phyloP scores from a whole-genome alignment of 2,888 invertebrate species.

The Eilema sororculum region DNA sequence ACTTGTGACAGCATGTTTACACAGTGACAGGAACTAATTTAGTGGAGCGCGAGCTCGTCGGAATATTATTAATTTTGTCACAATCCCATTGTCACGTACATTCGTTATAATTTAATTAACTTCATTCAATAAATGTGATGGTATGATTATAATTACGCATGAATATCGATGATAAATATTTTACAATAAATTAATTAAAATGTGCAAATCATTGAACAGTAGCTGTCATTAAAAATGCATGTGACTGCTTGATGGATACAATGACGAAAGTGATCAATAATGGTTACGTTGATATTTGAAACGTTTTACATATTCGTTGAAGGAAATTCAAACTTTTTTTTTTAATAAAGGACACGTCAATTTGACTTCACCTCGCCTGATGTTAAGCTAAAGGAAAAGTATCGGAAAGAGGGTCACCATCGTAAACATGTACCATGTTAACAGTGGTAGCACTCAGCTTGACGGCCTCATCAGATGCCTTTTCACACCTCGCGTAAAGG shows the following conservation, averaged over 20 bases:
- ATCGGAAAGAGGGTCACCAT: too few species aligned
- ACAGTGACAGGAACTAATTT: conserved; percentile 44
- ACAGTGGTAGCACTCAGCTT: too few species aligned
- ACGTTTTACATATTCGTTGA: not conserved
- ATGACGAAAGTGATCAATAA: not conserved
- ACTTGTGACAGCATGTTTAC: conserved; percentile 48
- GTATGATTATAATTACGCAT: conserved; percentile 28
- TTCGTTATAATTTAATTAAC: conserved; percentile 49
- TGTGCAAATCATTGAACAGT: not conserved
- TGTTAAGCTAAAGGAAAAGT: too few species aligned
- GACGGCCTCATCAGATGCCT: too few species aligned
- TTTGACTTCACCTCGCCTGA: too few species aligned
- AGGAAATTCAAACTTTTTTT: not conserved
- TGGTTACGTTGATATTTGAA: not conserved
- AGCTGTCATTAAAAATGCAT: not conserved
- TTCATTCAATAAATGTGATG: conserved; percentile 23
- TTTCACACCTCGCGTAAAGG: too few species aligned
- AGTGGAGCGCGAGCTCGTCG: conserved; percentile 33
- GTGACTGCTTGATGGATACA: not conserved
- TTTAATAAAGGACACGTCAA: too few species aligned
- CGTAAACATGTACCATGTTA: too few species aligned
- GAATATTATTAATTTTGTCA: conserved; percentile 50
- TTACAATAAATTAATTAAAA: not conserved
- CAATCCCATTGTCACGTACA: conserved; percentile 42
- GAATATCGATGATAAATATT: not conserved